Evolutionary conservation across 2,797 vertebrate species (phyloP), one percentile per base, ranked within the genome.

Genomic region (Darevskia mixta): DNA sequence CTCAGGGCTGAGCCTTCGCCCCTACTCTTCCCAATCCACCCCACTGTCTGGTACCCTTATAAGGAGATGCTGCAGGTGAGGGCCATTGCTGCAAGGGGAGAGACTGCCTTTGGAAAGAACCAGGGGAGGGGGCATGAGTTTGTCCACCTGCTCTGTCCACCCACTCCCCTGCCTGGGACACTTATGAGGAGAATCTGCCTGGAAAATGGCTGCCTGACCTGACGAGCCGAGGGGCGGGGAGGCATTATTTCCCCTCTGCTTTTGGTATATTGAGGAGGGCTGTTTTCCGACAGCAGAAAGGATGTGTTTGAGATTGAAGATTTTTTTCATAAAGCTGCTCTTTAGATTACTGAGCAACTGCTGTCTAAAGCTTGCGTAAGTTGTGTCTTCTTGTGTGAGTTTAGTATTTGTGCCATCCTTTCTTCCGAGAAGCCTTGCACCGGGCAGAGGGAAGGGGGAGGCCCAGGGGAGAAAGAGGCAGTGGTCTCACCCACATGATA

Each of bases 291-390:
- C 38, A 20, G 27, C 25, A 11, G 38, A 64, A 81, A 82, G 27
- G 64, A 82, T 82, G 80, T 82, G 80, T 69, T 69, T 82, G 27
- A 45, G 38, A n/a, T 69, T 64, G 43, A 82, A 82, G 38, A 27
- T 69, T 41, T 82, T 17, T 29, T 1, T 45, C 69, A 45, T 82
- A 69, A 82, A 69, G 27, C 6, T 82, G 64, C n/a, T 25, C 27
- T n/a, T 69, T 41, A 43, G 64, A 82, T 43, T 82, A 45, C 38
- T 82, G 38, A 43, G 64, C 80, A 13, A 69, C 25, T 82, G 80
- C 38, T 82, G 80, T 23, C 80, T 82, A 15, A 69, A 69, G 11
- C 8, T 82, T n/a, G 4, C 45, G 80, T 82, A 69, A 69, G 80
- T 45, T 69, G 27, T 9, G 29, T 20, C 10, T 45, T 82, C 35